Base-by-base conservation (phyloP, 1,140 invertebrate species). In the Uloborus diversus region DNA sequence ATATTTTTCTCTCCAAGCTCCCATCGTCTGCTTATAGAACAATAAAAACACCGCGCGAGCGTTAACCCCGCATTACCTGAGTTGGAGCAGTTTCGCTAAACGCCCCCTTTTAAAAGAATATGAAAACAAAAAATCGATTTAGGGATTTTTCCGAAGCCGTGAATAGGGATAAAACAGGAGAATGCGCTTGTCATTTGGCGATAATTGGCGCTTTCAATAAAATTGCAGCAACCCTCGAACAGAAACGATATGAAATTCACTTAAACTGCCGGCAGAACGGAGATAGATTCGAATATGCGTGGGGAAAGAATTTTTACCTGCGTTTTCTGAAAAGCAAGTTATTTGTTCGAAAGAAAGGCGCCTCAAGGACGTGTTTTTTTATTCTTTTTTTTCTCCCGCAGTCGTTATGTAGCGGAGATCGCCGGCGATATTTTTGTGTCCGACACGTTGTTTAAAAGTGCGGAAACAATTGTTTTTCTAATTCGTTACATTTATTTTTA, bases 191-290 rank as follows among this genome's bases (percentile, higher is more conserved):
- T 57, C 70, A 23, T 27, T 75, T 75, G 70, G 70, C 70, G 70
- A 75, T 75, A 75, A 75, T 75, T 75, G 70, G 70, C 70, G 70
- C 57, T 75, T 75, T 62, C 57, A 75, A 75, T 75, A 75, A 75
- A 59, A 37, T n/a, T 75, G 28, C 57, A 75, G 70, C 59, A 75
- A 75, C 70, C 70, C 59, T 9, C n/a, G 57, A 47, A n/a, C n/a
- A n/a, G n/a, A n/a, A n/a, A 51, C 70, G 35, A 75, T 75, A 75
- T 75, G 70, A 75, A 75, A 75, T 75, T 75, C 70, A 75, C 70
- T 75, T 75, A 64, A 75, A 75, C 70, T 64, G n/a, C n/a, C 59
- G 42, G 70, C 70, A 75, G 70, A 30, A 62, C 70, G 59, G 59
- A 25, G 70, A 62, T 47, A 30, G 57, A 33, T 32, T 25, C n/a